A percentile compares a stretch with the other conserved stretches of the same genome.
Conservation (phyloP, 1,140 invertebrate species). For the Drosophila sp. region DNA sequence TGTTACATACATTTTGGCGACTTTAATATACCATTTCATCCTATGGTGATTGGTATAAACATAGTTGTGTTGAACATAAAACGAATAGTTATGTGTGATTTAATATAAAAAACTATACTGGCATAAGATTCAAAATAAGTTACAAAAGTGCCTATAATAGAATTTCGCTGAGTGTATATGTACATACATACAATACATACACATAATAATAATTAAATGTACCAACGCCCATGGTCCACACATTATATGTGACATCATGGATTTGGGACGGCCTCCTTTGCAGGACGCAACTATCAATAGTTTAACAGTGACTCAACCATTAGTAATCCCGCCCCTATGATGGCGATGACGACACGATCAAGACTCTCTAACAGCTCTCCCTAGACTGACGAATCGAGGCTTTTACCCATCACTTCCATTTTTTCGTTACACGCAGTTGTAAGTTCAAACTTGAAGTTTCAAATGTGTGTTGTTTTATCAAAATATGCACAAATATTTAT, state of each 20-base stretch:
- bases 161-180: not conserved
- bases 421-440: not conserved
- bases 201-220: not conserved
- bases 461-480: not conserved
- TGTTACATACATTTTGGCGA: too few relatives aligned
- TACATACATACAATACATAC: slow-evolving; percentile 13
- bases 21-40: too few relatives aligned
- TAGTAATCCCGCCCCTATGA: slow-evolving; percentile 58
- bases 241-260: slow-evolving; percentile 5
- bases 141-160: too few relatives aligned
- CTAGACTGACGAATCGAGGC: slow-evolving; percentile 27
- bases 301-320: slow-evolving; percentile 34
- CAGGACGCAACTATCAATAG: not conserved
- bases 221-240: slow-evolving; percentile 15
- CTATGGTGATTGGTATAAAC: too few relatives aligned
- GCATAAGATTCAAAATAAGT: too few relatives aligned
- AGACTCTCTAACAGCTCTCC: slow-evolving; percentile 22
- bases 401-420: slow-evolving; percentile 48
- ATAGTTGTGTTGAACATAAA: too few relatives aligned
- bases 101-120: too few relatives aligned
- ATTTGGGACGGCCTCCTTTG: not conserved
- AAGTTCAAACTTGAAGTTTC: slow-evolving; percentile 33
- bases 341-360: slow-evolving; percentile 50
- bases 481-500: not conserved
- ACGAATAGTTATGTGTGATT: too few relatives aligned